These are phyloP conservation scores for Colaptes auratus DNA, from an alignment of 2,113 vertebrate genomes.

Conservation along the genomic window DNA sequence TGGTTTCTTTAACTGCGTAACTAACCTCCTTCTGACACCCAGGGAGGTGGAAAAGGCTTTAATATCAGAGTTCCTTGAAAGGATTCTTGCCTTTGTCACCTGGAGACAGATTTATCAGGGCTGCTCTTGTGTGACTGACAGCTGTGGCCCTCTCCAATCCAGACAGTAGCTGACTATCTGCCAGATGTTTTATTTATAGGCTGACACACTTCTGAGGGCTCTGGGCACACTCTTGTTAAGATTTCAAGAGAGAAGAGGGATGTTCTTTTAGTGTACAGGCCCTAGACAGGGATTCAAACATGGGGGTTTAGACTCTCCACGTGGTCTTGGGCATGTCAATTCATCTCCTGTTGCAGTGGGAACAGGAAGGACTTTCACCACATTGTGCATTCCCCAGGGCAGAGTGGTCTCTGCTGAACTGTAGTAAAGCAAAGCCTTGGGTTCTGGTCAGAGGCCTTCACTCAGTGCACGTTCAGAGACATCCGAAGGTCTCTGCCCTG, in stretches of 20 bases:
- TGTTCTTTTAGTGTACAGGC: background rate
- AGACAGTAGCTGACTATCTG: background rate
- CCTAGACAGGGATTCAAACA: background rate
- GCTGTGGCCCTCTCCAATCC: background rate
- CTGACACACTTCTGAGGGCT: background rate
- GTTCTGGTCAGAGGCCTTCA: background rate
- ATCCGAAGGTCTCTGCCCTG: background rate
- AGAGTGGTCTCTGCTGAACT: background rate
- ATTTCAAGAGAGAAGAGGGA: background rate
- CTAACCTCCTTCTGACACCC: conserved; percentile 47
- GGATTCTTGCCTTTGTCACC: conserved; percentile 9
- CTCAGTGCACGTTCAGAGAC: background rate
- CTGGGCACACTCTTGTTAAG: background rate
- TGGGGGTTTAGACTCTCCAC: background rate
- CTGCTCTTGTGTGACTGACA: conserved; percentile 32
- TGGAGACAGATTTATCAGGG: background rate
- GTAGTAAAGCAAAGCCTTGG: background rate
- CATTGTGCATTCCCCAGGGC: background rate
- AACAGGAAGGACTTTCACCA: background rate
- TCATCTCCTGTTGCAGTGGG: background rate
- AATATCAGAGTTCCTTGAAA: conserved; percentile 40
- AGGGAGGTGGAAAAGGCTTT: conserved; percentile 38
- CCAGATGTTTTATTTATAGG: background rate
- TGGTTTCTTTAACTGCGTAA: conserved; percentile 60
- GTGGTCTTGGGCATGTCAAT: background rate